Conservation (phyloP, 1,140 invertebrate genomes). For the Scaptodrosophila lebanonensis region DNA sequence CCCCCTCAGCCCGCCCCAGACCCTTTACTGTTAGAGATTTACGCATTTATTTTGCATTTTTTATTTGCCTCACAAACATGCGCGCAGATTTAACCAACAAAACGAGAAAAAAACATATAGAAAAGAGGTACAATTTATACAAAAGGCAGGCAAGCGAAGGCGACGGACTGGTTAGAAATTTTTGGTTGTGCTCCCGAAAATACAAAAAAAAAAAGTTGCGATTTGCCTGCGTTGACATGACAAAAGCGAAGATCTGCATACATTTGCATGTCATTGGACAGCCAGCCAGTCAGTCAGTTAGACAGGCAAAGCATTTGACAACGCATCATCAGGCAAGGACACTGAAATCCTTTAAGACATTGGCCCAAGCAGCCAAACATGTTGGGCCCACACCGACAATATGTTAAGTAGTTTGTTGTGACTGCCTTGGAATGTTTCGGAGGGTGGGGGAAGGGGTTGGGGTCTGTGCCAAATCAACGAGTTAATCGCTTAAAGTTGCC, state of each 20-base stretch:
- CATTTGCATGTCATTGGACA: conserved; percentile 73
- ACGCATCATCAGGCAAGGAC: conserved; percentile 71
- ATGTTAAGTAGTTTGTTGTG: conserved; percentile 58
- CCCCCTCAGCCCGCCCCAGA: conserved; percentile 9
- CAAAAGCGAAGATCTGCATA: conserved; percentile 76
- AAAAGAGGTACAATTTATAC: conserved; percentile 41
- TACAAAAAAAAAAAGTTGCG: conserved; percentile 22
- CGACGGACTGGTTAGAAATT: conserved; percentile 66
- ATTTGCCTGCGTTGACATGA: conserved; percentile 76
- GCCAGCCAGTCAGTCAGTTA: conserved; percentile 1
- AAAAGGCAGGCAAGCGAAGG: conserved; percentile 21
- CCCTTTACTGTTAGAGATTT: conserved; percentile 59
- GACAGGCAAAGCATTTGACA: conserved; percentile 16
- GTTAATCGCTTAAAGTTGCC: conserved; percentile 69
- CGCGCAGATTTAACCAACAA: conserved; percentile 71
- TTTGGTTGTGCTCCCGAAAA: conserved; percentile 51
- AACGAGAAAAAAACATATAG: conserved; percentile 17
- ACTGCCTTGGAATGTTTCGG: no score
- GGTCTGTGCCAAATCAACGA: conserved; percentile 44
- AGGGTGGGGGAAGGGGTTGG: no score
- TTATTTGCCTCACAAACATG: conserved; percentile 69
- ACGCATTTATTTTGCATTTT: conserved; percentile 76
- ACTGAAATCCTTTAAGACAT: conserved; percentile 68
- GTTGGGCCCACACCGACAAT: conserved; percentile 67
- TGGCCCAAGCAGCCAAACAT: conserved; percentile 37